These are phyloP conservation scores for Malurus alboscapulatus DNA, from an alignment of 2,113 vertebrate species.

Conservation along the genomic window DNA sequence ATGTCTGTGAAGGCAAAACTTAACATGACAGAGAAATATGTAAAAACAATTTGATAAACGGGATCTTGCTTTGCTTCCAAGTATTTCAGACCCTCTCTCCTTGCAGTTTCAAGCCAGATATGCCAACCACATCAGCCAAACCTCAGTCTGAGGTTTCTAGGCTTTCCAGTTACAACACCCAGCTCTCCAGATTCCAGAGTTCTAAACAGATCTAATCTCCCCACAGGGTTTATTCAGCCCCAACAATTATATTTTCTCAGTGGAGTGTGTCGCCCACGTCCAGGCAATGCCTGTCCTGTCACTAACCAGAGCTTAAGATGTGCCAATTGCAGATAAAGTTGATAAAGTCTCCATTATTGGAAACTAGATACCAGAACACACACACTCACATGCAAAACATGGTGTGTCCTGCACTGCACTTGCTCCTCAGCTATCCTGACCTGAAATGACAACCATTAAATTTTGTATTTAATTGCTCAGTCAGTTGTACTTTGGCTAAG, in stretches of 20 bases:
- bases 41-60: background rate
- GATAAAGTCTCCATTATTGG: background rate
- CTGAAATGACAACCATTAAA: background rate
- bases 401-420: background rate
- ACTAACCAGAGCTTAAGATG: background rate
- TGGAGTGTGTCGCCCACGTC: fast-evolving
- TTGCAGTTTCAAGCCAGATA: background rate
- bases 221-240: background rate
- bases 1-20: background rate
- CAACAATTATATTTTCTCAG: background rate
- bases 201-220: background rate
- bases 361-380: background rate
- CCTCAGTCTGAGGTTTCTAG: background rate
- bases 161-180: background rate
- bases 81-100: background rate
- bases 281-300: background rate
- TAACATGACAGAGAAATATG: background rate
- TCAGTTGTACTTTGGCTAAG: background rate
- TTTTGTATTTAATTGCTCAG: background rate
- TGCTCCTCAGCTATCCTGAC: background rate
- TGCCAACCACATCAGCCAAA: background rate
- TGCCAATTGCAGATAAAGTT: background rate
- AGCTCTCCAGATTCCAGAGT: background rate
- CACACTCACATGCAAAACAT: fast-evolving
- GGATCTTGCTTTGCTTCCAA: background rate